A percentile compares a stretch with the other conserved stretches of the same genome.
These are phyloP conservation scores for Pogonomyrmex californicus DNA, from an alignment of 1,140 invertebrate genomes.

Conservation along the genomic window DNA sequence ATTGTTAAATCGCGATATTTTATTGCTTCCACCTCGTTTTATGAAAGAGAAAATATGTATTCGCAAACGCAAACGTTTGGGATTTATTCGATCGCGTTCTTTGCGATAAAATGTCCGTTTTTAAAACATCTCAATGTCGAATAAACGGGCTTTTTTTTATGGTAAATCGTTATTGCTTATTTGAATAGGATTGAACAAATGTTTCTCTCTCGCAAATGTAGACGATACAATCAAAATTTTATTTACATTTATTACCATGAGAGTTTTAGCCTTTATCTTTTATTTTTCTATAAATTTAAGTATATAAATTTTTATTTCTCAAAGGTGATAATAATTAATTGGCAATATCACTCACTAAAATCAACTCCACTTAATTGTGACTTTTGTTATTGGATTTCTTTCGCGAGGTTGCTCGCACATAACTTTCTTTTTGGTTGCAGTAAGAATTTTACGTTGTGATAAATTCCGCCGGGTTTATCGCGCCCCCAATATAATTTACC, in stretches of 20 bases:
- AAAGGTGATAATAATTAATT: constrained; percentile 1
- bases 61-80: not conserved
- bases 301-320: not conserved
- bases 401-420: not conserved
- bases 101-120: not conserved
- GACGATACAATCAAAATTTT: not conserved
- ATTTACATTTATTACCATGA: not conserved
- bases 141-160: not conserved
- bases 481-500: not conserved
- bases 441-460: constrained; percentile 25
- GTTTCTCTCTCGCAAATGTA: not conserved
- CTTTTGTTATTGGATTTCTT: not conserved
- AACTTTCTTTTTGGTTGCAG: not conserved
- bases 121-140: not conserved
- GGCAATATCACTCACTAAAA: not conserved
- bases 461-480: constrained; percentile 23
- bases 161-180: not conserved
- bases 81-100: constrained; percentile 11
- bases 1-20: constrained; percentile 8
- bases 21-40: not conserved
- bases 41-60: not conserved
- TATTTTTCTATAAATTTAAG: not conserved
- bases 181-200: constrained; percentile 15
- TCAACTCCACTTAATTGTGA: not conserved
- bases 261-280: not conserved